A percentile compares a stretch with the other conserved stretches of the same genome.
These are phyloP conservation scores for Rhinolophus ferrumequinum DNA, from an alignment of 2,113 vertebrate genomes.

Conservation along the genomic window DNA sequence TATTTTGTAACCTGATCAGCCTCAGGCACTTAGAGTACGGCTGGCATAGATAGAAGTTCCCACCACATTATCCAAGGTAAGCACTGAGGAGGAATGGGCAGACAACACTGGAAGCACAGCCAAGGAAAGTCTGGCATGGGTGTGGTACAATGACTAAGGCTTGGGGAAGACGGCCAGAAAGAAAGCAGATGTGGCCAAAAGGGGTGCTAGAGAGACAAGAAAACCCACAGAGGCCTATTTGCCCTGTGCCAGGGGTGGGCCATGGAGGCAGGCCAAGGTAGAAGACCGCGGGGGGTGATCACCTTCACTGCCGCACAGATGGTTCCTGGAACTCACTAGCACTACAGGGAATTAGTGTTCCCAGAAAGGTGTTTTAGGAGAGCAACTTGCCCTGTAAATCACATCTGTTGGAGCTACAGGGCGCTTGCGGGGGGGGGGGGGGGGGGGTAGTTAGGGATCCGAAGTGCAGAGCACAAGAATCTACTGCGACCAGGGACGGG, in stretches of 20 bases:
- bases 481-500: neutral
- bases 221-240: neutral
- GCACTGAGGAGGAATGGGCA: neutral
- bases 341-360: constrained; percentile 1
- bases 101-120: neutral
- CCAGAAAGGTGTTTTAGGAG: constrained; percentile 48
- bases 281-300: neutral
- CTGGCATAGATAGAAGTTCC: neutral
- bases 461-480: neutral
- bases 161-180: constrained; percentile 21
- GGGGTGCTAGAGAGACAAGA: neutral
- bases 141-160: neutral
- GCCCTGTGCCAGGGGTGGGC: neutral
- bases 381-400: constrained; percentile 44
- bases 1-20: neutral
- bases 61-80: neutral
- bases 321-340: constrained; percentile 24
- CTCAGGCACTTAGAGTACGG: neutral
- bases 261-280: neutral
- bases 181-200: neutral
- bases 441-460: neutral
- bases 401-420: neutral
- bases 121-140: neutral
- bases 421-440: too few species aligned
- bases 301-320: neutral